phyloP scores from a whole-genome alignment of 2,113 vertebrate species.

The Todiramphus chloris region DNA sequence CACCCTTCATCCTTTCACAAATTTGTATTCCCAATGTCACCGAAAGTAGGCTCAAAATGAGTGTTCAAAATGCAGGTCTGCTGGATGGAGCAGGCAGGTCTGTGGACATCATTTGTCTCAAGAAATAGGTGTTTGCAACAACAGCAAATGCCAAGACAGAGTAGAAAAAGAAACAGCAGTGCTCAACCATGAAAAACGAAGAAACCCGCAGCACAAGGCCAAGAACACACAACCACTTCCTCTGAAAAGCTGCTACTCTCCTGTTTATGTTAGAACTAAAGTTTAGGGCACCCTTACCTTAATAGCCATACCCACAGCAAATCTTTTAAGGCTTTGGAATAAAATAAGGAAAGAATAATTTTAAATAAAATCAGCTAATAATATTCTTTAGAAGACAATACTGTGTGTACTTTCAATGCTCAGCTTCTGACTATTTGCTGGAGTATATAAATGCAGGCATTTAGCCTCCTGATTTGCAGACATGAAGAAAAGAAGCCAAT shows the following conservation, averaged over 20 bases:
- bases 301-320: not conserved
- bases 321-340: not conserved
- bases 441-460: not conserved
- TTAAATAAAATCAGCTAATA: not conserved
- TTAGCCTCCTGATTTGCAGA: not conserved
- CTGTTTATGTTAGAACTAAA: not conserved
- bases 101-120: not conserved
- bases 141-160: not conserved
- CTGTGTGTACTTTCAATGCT: not conserved
- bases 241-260: slow-evolving; percentile 21
- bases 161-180: not conserved
- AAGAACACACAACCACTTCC: slow-evolving; percentile 56
- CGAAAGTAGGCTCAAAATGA: not conserved
- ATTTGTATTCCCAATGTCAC: not conserved
- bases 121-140: not conserved
- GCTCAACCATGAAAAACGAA: slow-evolving; percentile 34
- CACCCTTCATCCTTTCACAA: not conserved
- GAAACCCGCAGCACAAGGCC: slow-evolving; percentile 23
- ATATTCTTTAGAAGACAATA: not conserved
- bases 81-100: not conserved
- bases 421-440: not conserved
- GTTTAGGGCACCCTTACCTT: not conserved
- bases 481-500: not conserved
- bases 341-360: not conserved
- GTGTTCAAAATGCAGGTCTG: not conserved